Evolutionary conservation across 1,140 invertebrate genomes (phyloP).

Genomic region (Neodiprion lecontei): DNA sequence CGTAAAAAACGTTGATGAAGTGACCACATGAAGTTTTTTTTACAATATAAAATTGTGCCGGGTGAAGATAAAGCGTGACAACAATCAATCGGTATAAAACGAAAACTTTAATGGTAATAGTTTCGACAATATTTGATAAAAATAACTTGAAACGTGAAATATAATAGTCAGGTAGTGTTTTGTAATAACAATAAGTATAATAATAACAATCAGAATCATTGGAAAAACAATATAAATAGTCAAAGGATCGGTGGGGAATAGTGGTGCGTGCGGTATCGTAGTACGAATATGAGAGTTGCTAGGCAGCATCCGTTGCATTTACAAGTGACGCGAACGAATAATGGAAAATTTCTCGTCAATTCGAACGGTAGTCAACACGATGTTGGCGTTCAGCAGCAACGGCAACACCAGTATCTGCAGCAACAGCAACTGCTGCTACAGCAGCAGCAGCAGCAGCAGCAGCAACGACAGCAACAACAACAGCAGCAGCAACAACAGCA

Average conservation of each 20-base stretch:
- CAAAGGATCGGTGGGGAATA: background rate
- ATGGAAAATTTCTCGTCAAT: constrained; percentile 57
- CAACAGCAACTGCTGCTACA: constrained; percentile 22
- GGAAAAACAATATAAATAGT: background rate
- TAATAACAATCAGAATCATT: background rate
- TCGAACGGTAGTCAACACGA: constrained; percentile 30
- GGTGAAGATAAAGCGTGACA: no score
- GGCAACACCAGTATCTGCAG: constrained; percentile 28
- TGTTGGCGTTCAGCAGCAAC: constrained; percentile 29
- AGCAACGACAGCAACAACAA: constrained; percentile 19
- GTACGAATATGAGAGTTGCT: constrained; percentile 56
- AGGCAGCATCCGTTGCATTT: constrained; percentile 56
- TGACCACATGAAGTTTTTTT: no score
- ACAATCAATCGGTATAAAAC: no score
- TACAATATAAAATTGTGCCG: no score
- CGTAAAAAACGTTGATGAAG: no score
- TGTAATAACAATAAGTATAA: background rate
- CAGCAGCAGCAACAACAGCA: constrained; percentile 11
- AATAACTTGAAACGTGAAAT: background rate
- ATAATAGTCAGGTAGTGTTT: background rate
- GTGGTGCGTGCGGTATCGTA: background rate
- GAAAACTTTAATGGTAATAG: no score
- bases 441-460: no score
- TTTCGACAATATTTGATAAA: background rate
- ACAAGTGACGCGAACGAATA: constrained; percentile 52